Evolutionary conservation across 2,797 vertebrate species (phyloP), one percentile per base, ranked within the genome.

Genomic region (Crocodylus rhombifer): DNA sequence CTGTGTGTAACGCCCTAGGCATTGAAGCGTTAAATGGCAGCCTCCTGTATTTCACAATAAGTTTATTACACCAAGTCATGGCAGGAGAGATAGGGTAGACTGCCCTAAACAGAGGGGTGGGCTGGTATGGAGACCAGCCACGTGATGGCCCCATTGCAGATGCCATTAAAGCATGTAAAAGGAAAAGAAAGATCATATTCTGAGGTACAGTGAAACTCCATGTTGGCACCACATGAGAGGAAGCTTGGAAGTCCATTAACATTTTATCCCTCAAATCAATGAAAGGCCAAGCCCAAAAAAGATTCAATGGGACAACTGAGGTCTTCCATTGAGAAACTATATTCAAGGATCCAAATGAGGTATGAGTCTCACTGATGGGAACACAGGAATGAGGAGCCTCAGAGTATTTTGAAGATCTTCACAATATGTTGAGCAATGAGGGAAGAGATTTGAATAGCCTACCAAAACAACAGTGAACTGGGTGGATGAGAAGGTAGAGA

Each of bases 401-500:
- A 33, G 9, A 89, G 71, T n/a, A 61, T 30, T 73, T 1, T 81
- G 28, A 58, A 15, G 1, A 0, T 12, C 23, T 88, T 20, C 36
- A 25, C 33, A 71, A 71, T 15, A 71, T 23, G 15, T 23, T 7
- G 3, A 87, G 20, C 10, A 23, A 42, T 55, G 1, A 0, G 12
- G 21, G 18, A 3, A 76, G 57, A 61, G 73, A 14, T 42, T 64
- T 25, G 51, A 61, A 20, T 28, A 80, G 77, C 26, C 11, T 4
- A 33, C 13, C 23, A 0, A 42, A 36, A 0, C 21, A 11, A 42
- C 64, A 7, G 2, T 13, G 16, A 84, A 60, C 1, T 1, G 16
- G 42, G 42, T 51, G 56, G 91, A 56, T n/a, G 73, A 56, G 30
- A 33, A 84, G 23, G 86, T 13, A 63, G 3, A 85, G 5, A 10